Evolutionary conservation across 1,140 invertebrate species (phyloP).

Genomic region (Triops longicaudatus): DNA sequence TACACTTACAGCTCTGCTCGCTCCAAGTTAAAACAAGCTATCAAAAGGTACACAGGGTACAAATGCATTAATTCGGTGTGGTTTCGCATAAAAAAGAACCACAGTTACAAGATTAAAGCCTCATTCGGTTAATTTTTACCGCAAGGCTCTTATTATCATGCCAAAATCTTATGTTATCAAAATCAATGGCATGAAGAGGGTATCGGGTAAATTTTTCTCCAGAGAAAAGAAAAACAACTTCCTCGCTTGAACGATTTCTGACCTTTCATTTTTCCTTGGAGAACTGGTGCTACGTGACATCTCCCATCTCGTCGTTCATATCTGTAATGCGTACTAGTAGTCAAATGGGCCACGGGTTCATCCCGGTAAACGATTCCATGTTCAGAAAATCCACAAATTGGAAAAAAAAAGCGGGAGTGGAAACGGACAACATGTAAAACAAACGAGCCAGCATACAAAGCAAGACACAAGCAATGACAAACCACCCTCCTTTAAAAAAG

Average conservation of each 20-base stretch:
- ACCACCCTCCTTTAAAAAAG: not conserved
- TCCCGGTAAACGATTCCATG: not conserved
- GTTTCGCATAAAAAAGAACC: not conserved
- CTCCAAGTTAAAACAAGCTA: not conserved
- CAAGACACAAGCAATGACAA: not conserved
- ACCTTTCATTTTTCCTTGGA: not conserved
- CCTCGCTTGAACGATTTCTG: not conserved
- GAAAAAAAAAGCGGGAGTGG: not conserved
- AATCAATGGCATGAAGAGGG: not conserved
- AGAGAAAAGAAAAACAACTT: not conserved
- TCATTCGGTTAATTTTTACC: not conserved
- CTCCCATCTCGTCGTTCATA: not conserved
- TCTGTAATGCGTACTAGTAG: not conserved
- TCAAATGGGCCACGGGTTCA: not conserved
- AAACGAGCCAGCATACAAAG: not conserved
- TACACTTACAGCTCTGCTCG: not conserved
- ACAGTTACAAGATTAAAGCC: not conserved
- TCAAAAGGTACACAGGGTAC: not conserved
- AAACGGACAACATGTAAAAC: not conserved
- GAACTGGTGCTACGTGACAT: not conserved
- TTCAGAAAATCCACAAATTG: not conserved
- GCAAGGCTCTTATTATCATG: not conserved
- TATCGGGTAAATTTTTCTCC: not conserved
- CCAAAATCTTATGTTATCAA: not conserved
- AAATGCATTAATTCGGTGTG: not conserved